Evolutionary conservation across 1,140 invertebrate species (phyloP).

Genomic region (Argopecten irradians): DNA sequence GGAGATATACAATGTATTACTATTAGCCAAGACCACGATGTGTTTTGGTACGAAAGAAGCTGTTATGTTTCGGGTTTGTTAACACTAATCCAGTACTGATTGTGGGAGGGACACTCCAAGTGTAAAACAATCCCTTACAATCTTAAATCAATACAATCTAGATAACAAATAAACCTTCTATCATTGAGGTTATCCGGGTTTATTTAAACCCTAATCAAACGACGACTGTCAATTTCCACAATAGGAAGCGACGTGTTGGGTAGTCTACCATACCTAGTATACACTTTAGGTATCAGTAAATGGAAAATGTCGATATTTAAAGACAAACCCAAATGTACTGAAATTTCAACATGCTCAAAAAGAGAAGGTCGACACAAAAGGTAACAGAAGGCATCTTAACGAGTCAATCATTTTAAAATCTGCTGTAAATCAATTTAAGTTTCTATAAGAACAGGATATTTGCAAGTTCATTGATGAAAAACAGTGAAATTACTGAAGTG

Average conservation of each 20-base stretch:
- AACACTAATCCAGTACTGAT: background rate
- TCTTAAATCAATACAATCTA: background rate
- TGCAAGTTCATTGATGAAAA: background rate
- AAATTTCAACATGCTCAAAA: background rate
- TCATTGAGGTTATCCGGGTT: background rate
- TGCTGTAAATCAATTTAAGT: background rate
- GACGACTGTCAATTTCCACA: background rate
- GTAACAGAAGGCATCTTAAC: background rate
- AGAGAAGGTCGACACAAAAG: background rate
- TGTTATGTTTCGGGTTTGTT: background rate
- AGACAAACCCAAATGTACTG: background rate
- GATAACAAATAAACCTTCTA: background rate
- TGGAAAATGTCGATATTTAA: conserved; percentile 1
- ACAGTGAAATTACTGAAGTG: background rate
- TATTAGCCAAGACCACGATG: background rate
- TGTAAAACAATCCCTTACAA: background rate
- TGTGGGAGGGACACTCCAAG: background rate
- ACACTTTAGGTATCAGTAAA: background rate
- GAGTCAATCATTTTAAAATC: background rate
- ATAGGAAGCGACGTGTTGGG: background rate
- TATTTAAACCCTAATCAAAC: conserved; percentile 1
- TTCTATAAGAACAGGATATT: background rate
- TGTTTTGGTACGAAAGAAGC: background rate
- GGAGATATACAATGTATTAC: background rate
- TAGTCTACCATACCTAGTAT: background rate